Evolutionary conservation across 1,140 invertebrate genomes (phyloP).

Genomic region (Drosophila sechellia): DNA sequence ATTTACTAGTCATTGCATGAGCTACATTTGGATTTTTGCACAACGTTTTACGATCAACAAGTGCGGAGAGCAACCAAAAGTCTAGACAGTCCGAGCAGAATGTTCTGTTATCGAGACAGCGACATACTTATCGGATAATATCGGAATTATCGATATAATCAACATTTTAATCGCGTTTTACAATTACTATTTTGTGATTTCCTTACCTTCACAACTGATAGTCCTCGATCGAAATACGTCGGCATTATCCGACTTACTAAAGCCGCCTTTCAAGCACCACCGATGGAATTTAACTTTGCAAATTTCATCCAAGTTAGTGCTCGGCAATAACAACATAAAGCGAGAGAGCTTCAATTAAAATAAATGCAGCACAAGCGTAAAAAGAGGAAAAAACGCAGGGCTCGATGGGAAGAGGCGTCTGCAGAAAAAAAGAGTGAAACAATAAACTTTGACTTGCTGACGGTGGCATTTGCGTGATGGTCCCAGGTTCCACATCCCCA

Average conservation of each 20-base stretch:
- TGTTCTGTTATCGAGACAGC: no score
- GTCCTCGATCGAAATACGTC: no score
- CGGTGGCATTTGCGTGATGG: slow-evolving; percentile 52
- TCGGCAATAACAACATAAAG: slow-evolving; percentile 13
- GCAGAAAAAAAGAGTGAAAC: slow-evolving; percentile 28
- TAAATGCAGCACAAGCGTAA: slow-evolving; percentile 53
- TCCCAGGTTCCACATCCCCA: slow-evolving; percentile 3
- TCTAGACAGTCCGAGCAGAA: no score
- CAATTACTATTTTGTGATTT: background rate
- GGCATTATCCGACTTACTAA: background rate
- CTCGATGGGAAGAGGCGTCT: background rate
- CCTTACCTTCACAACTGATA: background rate
- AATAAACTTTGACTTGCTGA: slow-evolving; percentile 67
- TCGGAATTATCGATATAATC: no score
- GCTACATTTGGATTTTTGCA: no score
- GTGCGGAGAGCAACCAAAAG: no score
- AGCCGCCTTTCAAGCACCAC: background rate
- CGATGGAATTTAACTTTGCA: slow-evolving; percentile 2
- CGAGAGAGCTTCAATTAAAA: slow-evolving; percentile 41
- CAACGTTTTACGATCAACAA: no score
- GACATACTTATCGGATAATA: no score
- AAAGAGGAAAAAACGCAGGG: slow-evolving; percentile 16
- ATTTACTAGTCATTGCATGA: no score
- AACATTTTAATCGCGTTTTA: no score
- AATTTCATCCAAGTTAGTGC: slow-evolving; percentile 24